These are phyloP conservation scores for Gymnarchus niloticus DNA, from an alignment of 2,113 vertebrate species.

Conservation along the genomic window DNA sequence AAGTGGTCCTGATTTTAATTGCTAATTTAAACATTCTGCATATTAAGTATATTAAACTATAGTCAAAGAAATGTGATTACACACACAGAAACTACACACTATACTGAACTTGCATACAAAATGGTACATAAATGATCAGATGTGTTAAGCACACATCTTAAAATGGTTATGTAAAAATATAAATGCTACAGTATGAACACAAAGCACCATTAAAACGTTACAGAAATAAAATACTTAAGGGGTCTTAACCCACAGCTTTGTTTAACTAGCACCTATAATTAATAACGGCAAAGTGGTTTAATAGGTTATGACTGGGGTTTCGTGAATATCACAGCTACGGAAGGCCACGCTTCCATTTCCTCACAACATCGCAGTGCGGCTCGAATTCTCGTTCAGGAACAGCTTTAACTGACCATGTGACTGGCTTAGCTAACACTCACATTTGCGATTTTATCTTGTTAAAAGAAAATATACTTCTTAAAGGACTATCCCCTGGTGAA, in stretches of 20 bases:
- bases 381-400: constrained; percentile 1
- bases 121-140: too few relatives aligned
- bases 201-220: not conserved
- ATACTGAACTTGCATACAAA: too few relatives aligned
- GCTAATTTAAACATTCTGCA: constrained; percentile 48
- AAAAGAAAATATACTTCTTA: constrained; percentile 48
- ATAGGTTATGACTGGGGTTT: not conserved
- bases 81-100: too few relatives aligned
- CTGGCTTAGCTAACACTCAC: constrained; percentile 27
- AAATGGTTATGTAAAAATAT: too few relatives aligned
- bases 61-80: too few relatives aligned
- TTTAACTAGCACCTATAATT: not conserved
- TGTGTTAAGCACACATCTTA: too few relatives aligned
- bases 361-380: not conserved
- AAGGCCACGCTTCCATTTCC: not conserved
- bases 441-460: constrained; percentile 46
- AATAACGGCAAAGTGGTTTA: constrained; percentile 1
- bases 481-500: constrained; percentile 42
- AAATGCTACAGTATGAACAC: not conserved
- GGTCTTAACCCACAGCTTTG: not conserved
- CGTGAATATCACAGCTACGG: not conserved
- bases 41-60: constrained; percentile 30
- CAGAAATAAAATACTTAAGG: not conserved
- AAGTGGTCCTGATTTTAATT: too few relatives aligned
- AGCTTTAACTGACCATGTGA: not conserved